A percentile compares a stretch with the other conserved stretches of the same genome.
Conservation (phyloP, 1,140 invertebrate genomes). For the Cyphomyrmex costatus region DNA sequence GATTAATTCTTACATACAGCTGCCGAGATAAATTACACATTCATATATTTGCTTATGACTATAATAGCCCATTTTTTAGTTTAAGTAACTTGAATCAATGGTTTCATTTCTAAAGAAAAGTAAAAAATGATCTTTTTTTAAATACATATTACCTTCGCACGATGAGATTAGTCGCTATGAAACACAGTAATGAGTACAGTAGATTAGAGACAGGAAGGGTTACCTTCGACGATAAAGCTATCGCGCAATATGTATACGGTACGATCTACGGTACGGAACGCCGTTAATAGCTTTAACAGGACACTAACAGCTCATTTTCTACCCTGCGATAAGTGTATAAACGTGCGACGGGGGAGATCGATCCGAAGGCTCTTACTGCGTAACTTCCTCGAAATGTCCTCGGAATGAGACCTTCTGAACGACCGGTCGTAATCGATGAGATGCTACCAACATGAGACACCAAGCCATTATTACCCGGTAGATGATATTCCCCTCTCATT, state of each 20-base stretch:
- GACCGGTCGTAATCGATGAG: slow-evolving; percentile 43
- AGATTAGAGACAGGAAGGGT: slow-evolving; percentile 45
- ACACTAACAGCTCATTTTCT: slow-evolving; percentile 51
- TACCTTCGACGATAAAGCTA: slow-evolving; percentile 51
- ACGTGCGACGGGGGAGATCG: slow-evolving; percentile 34
- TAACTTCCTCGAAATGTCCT: slow-evolving; percentile 56
- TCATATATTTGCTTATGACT: background rate
- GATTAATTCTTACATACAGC: too few relatives aligned
- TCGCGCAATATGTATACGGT: slow-evolving; percentile 45
- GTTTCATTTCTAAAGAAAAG: background rate
- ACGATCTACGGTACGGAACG: slow-evolving; percentile 10
- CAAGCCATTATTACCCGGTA: slow-evolving; percentile 10
- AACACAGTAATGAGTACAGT: background rate
- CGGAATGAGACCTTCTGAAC: slow-evolving; percentile 21
- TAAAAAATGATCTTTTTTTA: background rate
- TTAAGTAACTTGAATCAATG: background rate
- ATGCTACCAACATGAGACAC: slow-evolving; percentile 15
- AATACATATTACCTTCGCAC: background rate
- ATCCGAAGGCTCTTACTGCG: slow-evolving; percentile 15
- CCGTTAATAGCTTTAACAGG: slow-evolving; percentile 61
- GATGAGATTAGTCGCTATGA: background rate
- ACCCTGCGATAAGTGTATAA: slow-evolving; percentile 22
- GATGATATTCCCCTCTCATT: background rate
- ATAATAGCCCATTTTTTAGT: background rate
- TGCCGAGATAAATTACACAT: background rate